These are phyloP conservation scores for Diarsia rubi DNA, from an alignment of 2,888 invertebrate species.

Conservation along the genomic window DNA sequence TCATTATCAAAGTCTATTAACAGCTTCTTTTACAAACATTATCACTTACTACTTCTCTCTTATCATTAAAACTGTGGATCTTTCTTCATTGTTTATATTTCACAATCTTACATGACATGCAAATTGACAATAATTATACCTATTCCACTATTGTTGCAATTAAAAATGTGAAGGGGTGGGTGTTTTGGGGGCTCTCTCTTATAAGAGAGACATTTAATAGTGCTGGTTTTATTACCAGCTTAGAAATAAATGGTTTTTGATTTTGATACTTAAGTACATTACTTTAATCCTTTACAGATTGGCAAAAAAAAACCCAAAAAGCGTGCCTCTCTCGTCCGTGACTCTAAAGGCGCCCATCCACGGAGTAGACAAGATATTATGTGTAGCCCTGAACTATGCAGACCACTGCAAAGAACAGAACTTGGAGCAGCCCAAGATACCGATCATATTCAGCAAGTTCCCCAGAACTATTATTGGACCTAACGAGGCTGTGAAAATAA, in stretches of 20 bases:
- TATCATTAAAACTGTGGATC: background rate
- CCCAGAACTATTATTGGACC: slow-evolving; percentile 95
- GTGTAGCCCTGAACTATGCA: slow-evolving; percentile 96
- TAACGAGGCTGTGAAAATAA: slow-evolving; percentile 91
- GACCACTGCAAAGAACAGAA: slow-evolving; percentile 97
- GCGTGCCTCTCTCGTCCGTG: slow-evolving; percentile 87
- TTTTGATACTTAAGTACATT: background rate
- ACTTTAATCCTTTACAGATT: slow-evolving; percentile 65
- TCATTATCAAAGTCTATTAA: background rate
- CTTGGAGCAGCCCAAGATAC: slow-evolving; percentile 93
- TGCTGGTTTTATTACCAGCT: too few relatives aligned
- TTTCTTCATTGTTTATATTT: background rate
- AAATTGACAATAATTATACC: background rate
- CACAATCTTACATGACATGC: background rate
- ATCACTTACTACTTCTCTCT: background rate
- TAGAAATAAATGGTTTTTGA: too few relatives aligned
- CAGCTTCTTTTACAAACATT: background rate
- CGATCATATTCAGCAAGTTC: slow-evolving; percentile 97
- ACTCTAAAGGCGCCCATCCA: slow-evolving; percentile 93
- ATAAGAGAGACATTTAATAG: too few relatives aligned
- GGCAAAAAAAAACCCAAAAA: slow-evolving; percentile 61
- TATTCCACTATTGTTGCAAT: background rate
- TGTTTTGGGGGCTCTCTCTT: too few relatives aligned
- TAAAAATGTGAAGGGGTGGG: too few relatives aligned
- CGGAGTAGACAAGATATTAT: slow-evolving; percentile 95